Evolutionary conservation across 1,140 invertebrate species (phyloP).

Genomic region (Bemisia tabaci): DNA sequence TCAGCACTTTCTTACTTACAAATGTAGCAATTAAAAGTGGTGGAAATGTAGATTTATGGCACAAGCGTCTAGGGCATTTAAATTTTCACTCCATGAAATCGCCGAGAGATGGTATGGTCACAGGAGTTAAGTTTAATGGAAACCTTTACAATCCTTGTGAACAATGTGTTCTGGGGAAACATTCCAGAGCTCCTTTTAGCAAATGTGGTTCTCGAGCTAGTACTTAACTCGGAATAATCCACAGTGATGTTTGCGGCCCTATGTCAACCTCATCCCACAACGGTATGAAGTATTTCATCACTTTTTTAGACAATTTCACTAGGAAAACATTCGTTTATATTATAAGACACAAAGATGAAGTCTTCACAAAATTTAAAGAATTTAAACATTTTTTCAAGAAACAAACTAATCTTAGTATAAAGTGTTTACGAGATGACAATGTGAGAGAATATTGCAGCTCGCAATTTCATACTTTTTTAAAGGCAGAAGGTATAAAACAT

Average conservation of each 20-base stretch:
- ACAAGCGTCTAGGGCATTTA: not conserved
- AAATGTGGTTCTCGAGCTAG: not conserved
- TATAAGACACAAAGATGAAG: not conserved
- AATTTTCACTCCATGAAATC: not conserved
- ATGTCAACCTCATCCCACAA: slow-evolving; percentile 29
- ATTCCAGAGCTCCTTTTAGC: not conserved
- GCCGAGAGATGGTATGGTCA: not conserved
- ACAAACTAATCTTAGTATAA: not conserved
- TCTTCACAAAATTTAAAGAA: not conserved
- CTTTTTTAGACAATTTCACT: slow-evolving; percentile 31
- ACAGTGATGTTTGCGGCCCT: slow-evolving; percentile 31
- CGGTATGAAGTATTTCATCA: too few relatives aligned
- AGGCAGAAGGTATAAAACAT: not conserved
- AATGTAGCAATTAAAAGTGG: not conserved
- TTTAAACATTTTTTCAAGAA: not conserved
- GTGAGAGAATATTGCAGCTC: not conserved
- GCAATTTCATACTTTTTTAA: not conserved
- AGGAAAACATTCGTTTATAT: not conserved
- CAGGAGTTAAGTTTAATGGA: not conserved
- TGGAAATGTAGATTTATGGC: not conserved
- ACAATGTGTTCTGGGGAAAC: not conserved
- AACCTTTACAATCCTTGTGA: not conserved
- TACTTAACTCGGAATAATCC: slow-evolving; percentile 11
- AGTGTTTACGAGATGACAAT: not conserved
- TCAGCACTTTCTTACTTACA: not conserved